Conservation (phyloP, 2,113 vertebrate genomes). For the Microcebus lehilahytsara region DNA sequence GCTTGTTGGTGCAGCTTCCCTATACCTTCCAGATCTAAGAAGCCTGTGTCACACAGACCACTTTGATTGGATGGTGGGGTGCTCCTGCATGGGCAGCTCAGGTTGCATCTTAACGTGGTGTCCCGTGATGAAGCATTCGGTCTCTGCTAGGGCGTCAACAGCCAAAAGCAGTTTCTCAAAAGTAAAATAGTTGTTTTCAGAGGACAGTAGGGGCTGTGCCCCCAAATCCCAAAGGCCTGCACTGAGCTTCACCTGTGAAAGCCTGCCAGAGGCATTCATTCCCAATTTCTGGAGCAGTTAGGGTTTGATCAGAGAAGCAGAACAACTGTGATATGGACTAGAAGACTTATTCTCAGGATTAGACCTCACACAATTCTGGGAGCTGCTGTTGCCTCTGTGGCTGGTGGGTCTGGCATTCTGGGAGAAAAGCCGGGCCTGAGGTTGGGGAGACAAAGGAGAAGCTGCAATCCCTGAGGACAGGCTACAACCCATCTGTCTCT, state of each 20-base stretch:
- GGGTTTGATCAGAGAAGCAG: neutral
- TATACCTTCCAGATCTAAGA: neutral
- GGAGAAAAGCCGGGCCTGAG: neutral
- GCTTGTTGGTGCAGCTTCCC: rapidly evolving
- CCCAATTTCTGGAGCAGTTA: rapidly evolving
- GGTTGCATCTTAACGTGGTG: neutral
- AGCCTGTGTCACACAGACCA: neutral
- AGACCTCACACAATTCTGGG: neutral
- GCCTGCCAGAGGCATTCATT: neutral
- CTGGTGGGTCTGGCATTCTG: rapidly evolving
- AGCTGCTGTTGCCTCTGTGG: neutral
- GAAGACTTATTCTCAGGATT: neutral
- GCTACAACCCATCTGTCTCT: neutral
- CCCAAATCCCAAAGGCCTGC: too few species aligned
- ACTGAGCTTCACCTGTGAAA: rapidly evolving
- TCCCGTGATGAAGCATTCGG: neutral
- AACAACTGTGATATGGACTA: neutral
- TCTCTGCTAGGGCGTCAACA: neutral
- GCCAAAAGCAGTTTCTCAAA: neutral
- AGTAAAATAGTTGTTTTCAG: neutral
- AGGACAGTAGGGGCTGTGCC: neutral
- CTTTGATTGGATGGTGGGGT: rapidly evolving
- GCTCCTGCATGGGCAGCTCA: neutral
- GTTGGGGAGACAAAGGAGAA: neutral
- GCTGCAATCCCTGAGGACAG: neutral